phyloP scores from a whole-genome alignment of 1,140 invertebrate species.

The Lepidurus apus region DNA sequence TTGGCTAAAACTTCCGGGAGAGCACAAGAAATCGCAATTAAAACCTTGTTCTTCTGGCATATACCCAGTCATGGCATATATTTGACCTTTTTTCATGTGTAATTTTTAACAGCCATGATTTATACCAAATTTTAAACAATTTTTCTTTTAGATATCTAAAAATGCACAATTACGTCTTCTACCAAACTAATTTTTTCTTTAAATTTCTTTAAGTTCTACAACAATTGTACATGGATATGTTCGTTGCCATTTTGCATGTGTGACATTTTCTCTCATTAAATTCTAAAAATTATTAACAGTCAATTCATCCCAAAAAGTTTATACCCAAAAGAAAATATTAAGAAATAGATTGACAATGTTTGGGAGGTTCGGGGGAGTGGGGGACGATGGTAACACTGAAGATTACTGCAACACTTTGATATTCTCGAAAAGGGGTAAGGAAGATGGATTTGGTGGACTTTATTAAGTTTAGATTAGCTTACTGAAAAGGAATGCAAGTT shows the following conservation, averaged over 20 bases:
- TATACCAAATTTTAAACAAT: too few species aligned
- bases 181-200: neutral
- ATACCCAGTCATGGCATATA: neutral
- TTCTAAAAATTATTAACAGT: too few species aligned
- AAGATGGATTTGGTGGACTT: neutral
- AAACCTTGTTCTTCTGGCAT: neutral
- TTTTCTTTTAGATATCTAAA: too few species aligned
- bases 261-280: neutral
- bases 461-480: neutral
- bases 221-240: slow-evolving; percentile 19
- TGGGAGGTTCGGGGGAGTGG: too few species aligned
- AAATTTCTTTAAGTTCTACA: neutral
- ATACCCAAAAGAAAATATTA: too few species aligned
- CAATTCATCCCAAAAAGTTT: too few species aligned
- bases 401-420: too few species aligned
- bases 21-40: neutral
- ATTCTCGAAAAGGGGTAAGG: neutral
- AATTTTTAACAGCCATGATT: neutral
- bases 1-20: neutral
- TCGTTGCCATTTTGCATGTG: neutral
- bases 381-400: too few species aligned
- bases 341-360: too few species aligned
- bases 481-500: neutral
- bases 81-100: neutral
- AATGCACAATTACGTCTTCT: neutral